Base-by-base conservation (phyloP, 2,888 invertebrate species). In the Cephus nigrinus region DNA sequence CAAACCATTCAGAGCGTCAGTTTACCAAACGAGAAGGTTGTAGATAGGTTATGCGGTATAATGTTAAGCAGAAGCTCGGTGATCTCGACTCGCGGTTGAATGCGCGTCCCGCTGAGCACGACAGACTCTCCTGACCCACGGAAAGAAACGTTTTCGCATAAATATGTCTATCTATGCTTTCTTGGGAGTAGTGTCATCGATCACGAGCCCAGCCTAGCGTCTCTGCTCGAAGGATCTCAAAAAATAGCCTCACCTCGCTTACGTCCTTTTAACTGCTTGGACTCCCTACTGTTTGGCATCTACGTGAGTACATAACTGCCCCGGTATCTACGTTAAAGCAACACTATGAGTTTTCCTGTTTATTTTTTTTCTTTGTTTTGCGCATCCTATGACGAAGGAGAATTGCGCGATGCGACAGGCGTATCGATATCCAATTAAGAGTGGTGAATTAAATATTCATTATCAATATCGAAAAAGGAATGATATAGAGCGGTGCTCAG, bases 401-500 rank as follows among this genome's bases (percentile, higher is more conserved):
- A 71, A 31, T 15, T 2, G 31, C 12, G 71, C 31, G 71, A 77
- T 73, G 36, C 30, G 75, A 77, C 74, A 75, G 69, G 77, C 74
- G 33, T 68, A 77, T 77, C 75, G 71, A 77, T 71, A 30, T 71
- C 55, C 74, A 69, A 88, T 88, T 87, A 88, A 86, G 84, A 84
- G 84, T 83, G 80, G 79, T 84, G 87, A 89, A 88, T 87, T 86
- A 88, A 88, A 88, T 89, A 86, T 84, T 89, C 88, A 89, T 88
- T 87, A 88, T 87, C 88, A 86, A 86, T 88, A 88, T 87, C 86
- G 84, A 86, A 84, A 85, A 82, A 83, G 80, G 83, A 84, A 82
- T 86, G 84, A 84, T 82, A 85, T 80, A 72, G 71, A 72, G 33
- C 76, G 75, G 69, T 80, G 82, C 79, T 80, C 84, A 83, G 87